A percentile compares a stretch with the other conserved stretches of the same genome.
Evolutionary conservation across 2,113 vertebrate species (phyloP).

Genomic region (Rhodinocichla rosea): DNA sequence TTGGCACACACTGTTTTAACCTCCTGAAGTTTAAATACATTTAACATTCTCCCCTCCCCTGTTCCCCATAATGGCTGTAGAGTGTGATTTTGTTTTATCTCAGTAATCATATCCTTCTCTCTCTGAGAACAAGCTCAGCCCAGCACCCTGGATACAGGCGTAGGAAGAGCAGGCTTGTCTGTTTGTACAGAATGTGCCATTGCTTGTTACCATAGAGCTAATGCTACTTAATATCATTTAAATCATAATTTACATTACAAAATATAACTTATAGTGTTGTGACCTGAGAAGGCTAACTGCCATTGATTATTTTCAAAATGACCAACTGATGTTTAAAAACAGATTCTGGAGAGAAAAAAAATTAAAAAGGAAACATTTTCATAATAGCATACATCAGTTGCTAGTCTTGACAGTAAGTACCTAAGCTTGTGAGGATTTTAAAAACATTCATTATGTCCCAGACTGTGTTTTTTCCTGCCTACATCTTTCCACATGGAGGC

Average conservation of each 20-base stretch:
- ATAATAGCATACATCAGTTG: slow-evolving; percentile 6
- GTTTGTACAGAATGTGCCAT: slow-evolving; percentile 24
- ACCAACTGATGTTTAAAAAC: not conserved
- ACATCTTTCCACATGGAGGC: not conserved
- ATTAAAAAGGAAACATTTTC: not conserved
- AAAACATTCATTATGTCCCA: not conserved
- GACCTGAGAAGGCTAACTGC: slow-evolving; percentile 20
- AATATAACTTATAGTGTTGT: slow-evolving; percentile 1
- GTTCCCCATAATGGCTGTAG: not conserved
- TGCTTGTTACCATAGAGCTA: slow-evolving; percentile 32
- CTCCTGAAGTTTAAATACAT: slow-evolving; percentile 11
- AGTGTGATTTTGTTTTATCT: slow-evolving; percentile 21
- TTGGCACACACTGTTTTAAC: not conserved
- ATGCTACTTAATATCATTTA: slow-evolving; percentile 21
- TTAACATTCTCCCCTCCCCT: not conserved
- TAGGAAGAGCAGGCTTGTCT: slow-evolving; percentile 36
- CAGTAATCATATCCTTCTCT: slow-evolving; percentile 26
- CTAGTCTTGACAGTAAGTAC: not conserved
- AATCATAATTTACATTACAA: slow-evolving; percentile 55
- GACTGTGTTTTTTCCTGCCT: slow-evolving; percentile 3
- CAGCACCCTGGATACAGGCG: not conserved
- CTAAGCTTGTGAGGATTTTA: not conserved
- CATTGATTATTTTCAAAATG: slow-evolving; percentile 12
- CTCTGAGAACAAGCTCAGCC: slow-evolving; percentile 6
- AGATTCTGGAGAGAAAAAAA: not conserved